These are phyloP conservation scores for Amphipoea oculea DNA, from an alignment of 2,888 invertebrate species.

Conservation along the genomic window DNA sequence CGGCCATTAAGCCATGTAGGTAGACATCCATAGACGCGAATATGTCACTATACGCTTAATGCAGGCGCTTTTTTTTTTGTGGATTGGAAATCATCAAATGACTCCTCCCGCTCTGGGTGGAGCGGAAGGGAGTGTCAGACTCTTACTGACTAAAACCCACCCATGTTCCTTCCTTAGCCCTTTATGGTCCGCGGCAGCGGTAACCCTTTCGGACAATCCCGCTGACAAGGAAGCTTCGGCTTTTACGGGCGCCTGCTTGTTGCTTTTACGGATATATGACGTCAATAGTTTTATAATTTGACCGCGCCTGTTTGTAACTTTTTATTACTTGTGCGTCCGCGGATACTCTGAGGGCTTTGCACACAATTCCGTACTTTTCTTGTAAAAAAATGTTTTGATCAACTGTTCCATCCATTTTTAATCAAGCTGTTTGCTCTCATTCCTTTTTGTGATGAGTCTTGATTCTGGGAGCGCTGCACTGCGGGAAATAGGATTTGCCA, in stretches of 20 bases:
- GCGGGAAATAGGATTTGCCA: background rate
- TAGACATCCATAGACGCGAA: background rate
- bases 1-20: too few relatives aligned
- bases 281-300: background rate
- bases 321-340: background rate
- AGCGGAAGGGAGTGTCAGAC: too few relatives aligned
- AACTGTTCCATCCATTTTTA: slow-evolving; percentile 8
- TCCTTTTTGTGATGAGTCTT: background rate
- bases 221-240: too few relatives aligned
- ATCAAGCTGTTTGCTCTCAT: background rate
- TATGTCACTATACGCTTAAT: background rate
- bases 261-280: background rate
- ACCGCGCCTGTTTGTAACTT: background rate
- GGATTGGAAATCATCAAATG: too few relatives aligned
- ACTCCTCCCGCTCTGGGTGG: too few relatives aligned
- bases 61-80: too few relatives aligned
- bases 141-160: too few relatives aligned
- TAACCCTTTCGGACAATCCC: too few relatives aligned
- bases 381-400: background rate
- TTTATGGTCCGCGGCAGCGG: too few relatives aligned
- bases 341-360: background rate
- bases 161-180: too few relatives aligned
- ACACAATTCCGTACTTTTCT: background rate
- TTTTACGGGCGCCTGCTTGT: background rate
- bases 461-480: background rate